Evolutionary conservation across 2,113 vertebrate genomes (phyloP).

Genomic region (Pitta sordida): DNA sequence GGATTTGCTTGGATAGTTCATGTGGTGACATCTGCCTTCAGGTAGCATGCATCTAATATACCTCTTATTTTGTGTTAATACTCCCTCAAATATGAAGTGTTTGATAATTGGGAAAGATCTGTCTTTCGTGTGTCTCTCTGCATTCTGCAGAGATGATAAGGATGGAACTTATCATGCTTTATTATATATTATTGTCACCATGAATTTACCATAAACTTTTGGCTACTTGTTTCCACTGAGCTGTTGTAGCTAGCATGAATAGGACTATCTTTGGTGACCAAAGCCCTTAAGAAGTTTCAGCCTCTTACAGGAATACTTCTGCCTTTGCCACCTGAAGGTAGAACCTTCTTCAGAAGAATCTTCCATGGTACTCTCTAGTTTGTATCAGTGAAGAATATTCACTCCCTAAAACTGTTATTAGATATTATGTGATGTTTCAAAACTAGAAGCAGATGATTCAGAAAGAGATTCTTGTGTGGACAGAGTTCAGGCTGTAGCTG

Average conservation of each 20-base stretch:
- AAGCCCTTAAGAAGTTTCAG: background rate
- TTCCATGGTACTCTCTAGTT: background rate
- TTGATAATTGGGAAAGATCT: background rate
- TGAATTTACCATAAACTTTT: background rate
- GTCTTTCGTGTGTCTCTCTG: background rate
- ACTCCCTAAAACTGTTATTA: background rate
- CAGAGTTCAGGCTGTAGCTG: background rate
- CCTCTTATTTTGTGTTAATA: background rate
- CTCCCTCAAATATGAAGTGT: background rate
- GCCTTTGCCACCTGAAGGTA: background rate
- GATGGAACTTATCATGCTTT: background rate
- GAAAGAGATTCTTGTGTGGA: background rate
- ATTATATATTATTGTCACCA: background rate
- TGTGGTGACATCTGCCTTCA: background rate
- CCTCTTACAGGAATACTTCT: background rate
- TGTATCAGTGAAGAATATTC: background rate
- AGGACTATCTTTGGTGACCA: background rate
- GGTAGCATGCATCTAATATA: background rate
- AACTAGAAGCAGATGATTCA: background rate
- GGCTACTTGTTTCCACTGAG: background rate
- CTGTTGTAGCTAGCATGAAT: background rate
- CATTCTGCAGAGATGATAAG: background rate
- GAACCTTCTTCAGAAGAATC: background rate
- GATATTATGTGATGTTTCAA: background rate
- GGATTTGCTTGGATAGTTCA: background rate